phyloP scores from a whole-genome alignment of 1,140 invertebrate species.

The Drosophila parvula region DNA sequence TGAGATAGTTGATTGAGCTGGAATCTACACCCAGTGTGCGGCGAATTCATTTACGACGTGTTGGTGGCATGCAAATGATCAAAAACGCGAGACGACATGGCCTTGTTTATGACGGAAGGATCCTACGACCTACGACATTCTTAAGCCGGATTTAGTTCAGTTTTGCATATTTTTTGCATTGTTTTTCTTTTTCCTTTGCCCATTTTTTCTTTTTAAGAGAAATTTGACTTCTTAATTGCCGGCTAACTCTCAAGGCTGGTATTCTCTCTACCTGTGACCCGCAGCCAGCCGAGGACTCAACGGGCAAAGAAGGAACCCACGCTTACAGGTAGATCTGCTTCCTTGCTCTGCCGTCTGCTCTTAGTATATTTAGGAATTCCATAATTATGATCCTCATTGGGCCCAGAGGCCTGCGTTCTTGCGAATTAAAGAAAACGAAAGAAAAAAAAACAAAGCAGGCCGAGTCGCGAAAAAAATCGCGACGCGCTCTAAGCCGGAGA shows the following conservation, averaged over 20 bases:
- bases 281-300: background rate
- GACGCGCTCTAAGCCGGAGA: slow-evolving; percentile 77
- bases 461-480: slow-evolving; percentile 75
- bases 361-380: slow-evolving; percentile 76
- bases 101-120: slow-evolving; percentile 45
- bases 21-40: background rate
- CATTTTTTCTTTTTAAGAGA: slow-evolving; percentile 64
- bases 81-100: background rate
- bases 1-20: background rate
- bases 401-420: slow-evolving; percentile 57
- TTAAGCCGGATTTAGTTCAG: slow-evolving; percentile 80
- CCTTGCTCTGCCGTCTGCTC: slow-evolving; percentile 24
- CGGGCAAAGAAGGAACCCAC: slow-evolving; percentile 61
- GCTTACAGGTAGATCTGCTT: slow-evolving; percentile 67
- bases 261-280: slow-evolving; percentile 22
- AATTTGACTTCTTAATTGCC: slow-evolving; percentile 83
- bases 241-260: slow-evolving; percentile 49
- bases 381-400: slow-evolving; percentile 76
- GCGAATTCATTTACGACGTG: slow-evolving; percentile 63
- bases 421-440: slow-evolving; percentile 62
- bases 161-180: slow-evolving; percentile 76
- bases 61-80: slow-evolving; percentile 35
- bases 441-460: slow-evolving; percentile 50
- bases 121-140: slow-evolving; percentile 44
- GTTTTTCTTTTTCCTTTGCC: slow-evolving; percentile 49